Evolutionary conservation across 2,797 vertebrate species (phyloP), one percentile per base, ranked within the genome.

Genomic region (Peromyscus melanophrys): DNA sequence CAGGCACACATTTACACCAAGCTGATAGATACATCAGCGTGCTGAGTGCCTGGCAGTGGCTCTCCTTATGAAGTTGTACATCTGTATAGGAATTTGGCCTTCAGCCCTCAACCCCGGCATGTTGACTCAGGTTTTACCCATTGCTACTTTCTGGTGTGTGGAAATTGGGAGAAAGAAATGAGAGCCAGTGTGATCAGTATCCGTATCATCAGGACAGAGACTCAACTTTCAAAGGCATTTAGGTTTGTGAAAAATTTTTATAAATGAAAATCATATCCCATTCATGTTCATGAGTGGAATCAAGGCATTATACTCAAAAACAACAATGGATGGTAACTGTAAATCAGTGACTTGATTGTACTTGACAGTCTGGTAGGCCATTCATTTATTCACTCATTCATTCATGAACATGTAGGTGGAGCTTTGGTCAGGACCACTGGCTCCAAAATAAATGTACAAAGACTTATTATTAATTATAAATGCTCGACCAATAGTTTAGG

Each of bases 301-400:
- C 19, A 49, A 77, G 76, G 40, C 76, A 83, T 75, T 57, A 73
- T 16, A 31, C 23, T 84, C 71, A 67, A 87, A 77, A 94, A 95
- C 52, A 81, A 55, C 34, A 81, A 3, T n/a, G 46, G 77, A 57
- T 6, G 21, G 40, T 43, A 61, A 82, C 80, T 65, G 9, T 94
- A 88, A 57, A 17, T 82, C 89, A 21, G 57, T 49, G 14, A 2
- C 23, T 31, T 6, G 16, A 89, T 55, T 89, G 21, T 13, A 65
- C 14, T 87, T 73, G 40, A 6, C 0, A 59, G n/a, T 90, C n/a
- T 63, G 4, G 83, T 82, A 67, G 10, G 77, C 71, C 71, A 57
- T 59, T 40, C 23, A 21, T 46, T 43, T 19, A 73, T 57, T 94
- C 46, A 63, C 23, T 88, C 46, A 63, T 89, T 86, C 77, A 83